phyloP scores from a whole-genome alignment of 1,140 invertebrate genomes.

The Heliconius eleuchia region DNA sequence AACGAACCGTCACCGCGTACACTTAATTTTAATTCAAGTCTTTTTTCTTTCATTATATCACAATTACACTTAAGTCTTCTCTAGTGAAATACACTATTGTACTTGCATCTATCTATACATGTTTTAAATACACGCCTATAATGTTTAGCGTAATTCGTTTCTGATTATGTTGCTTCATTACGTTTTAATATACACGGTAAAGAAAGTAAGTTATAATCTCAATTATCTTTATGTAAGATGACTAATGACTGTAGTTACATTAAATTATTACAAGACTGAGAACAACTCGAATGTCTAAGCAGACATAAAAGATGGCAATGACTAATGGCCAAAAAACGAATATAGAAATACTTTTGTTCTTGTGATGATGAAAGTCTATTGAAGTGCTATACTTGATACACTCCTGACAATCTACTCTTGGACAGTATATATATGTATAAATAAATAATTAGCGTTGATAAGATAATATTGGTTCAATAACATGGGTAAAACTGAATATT shows the following conservation, averaged over 20 bases:
- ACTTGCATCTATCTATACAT: not conserved
- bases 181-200: constrained; percentile 25
- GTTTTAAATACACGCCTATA: not conserved
- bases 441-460: constrained; percentile 49
- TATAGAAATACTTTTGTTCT: constrained; percentile 1
- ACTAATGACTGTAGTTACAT: constrained; percentile 61
- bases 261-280: constrained; percentile 64
- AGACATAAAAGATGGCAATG: no score
- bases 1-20: constrained; percentile 73
- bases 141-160: constrained; percentile 24
- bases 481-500: constrained; percentile 46
- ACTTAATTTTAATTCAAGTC: constrained; percentile 72
- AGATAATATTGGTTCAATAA: constrained; percentile 74
- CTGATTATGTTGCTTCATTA: constrained; percentile 26
- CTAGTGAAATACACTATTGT: not conserved
- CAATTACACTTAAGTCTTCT: constrained; percentile 20
- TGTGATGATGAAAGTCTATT: not conserved
- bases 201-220: constrained; percentile 51
- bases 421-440: not conserved
- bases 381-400: no score
- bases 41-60: constrained; percentile 73
- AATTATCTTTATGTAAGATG: constrained; percentile 58
- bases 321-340: constrained; percentile 46
- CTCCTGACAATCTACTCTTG: not conserved
- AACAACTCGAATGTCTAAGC: constrained; percentile 51